These are phyloP conservation scores for Apis laboriosa DNA, from an alignment of 1,140 invertebrate species.

Conservation along the genomic window DNA sequence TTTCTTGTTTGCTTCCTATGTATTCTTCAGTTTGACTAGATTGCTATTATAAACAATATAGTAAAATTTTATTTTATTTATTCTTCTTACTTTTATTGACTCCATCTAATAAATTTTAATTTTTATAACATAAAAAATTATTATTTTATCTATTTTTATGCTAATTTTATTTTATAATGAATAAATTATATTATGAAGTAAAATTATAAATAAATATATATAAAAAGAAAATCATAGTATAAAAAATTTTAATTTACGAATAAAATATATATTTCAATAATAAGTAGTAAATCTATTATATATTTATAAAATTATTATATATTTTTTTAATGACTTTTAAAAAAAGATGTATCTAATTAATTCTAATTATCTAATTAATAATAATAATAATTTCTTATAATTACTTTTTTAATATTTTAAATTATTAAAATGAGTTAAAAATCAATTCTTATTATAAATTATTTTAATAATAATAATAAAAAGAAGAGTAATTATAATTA, in stretches of 20 bases:
- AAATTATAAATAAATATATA: neutral
- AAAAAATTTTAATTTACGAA: neutral
- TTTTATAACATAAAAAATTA: neutral
- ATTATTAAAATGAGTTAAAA: neutral
- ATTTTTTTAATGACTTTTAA: neutral
- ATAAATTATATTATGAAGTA: neutral
- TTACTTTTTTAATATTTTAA: neutral
- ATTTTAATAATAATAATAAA: slow-evolving; percentile 9
- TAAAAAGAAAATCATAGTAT: neutral
- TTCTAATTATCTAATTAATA: no score
- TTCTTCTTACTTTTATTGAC: neutral
- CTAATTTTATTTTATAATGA: neutral
- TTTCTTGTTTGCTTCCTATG: slow-evolving; percentile 84
- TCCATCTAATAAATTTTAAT: neutral
- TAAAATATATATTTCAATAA: neutral
- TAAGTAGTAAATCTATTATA: neutral
- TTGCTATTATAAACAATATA: slow-evolving; percentile 54
- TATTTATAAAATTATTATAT: slow-evolving; percentile 6
- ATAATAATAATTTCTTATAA: neutral
- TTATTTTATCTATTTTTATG: neutral
- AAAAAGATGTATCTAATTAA: neutral
- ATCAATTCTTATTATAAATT: neutral
- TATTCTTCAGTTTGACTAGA: slow-evolving; percentile 69
- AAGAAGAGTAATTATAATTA: neutral
- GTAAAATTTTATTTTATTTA: slow-evolving; percentile 25